Base-by-base conservation (phyloP, 2,113 vertebrate genomes). In the Centropus bengalensis region DNA sequence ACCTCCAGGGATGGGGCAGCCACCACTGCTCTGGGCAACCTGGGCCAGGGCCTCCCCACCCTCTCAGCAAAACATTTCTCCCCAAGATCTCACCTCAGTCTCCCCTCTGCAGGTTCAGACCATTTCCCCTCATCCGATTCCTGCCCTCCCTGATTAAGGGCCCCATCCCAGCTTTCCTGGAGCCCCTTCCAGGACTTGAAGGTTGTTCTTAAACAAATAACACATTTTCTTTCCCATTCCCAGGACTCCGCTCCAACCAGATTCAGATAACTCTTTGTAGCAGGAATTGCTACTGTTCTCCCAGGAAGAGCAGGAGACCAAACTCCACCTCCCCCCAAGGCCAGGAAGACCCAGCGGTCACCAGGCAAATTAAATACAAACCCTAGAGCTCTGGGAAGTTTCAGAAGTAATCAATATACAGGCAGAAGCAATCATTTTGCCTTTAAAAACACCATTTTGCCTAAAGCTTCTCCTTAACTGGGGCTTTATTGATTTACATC, bases 311-410 rank as follows among this genome's bases (percentile, higher is more conserved):
- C 8, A 76, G 24, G 56, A 45, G 18, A 75, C 7, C 22, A 76
- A 45, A 3, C 32, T 26, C 1, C 30, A 5, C 30, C 20, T 0
- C 33, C n/a, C 28, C 22, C 22, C n/a, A n/a, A 14, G 11, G 7
- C 47, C 32, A 28, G 20, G 18, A 32, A 75, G 86, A 5, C 15
- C 14, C 36, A 47, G 47, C 10, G 8, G 47, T 47, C 47, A 47
- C 47, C 47, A 21, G 47, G 10, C 47, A 47, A 47, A 47, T 47
- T 49, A 21, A 49, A 49, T 11, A 49, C 23, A 49, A 49, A 49
- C 47, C 47, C 22, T 23, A 49, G 47, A 21, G 44, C 33, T 22
- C 5, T 49, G 36, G 40, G 42, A 10, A 23, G 5, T 10, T 85
- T 42, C 40, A 74, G 36, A 36, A 30, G 6, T 5, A 14, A 75